Conservation (phyloP, 1,140 invertebrate species). For the Zaprionus taronus region DNA sequence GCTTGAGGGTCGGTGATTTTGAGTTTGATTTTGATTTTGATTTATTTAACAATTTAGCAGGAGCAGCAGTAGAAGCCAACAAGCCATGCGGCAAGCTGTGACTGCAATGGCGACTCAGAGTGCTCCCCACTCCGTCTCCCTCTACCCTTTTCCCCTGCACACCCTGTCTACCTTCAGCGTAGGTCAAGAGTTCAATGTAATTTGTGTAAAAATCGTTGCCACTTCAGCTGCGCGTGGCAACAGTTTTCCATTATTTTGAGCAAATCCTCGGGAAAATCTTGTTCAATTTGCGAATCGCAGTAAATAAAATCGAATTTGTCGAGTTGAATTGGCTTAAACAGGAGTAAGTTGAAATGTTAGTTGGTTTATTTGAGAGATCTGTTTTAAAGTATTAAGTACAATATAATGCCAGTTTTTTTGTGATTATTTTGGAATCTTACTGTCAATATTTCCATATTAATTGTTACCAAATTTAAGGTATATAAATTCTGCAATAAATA, state of each 20-base stretch:
- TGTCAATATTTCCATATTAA: too few species aligned
- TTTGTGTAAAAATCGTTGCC: slow-evolving; percentile 1
- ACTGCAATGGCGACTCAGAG: slow-evolving; percentile 18
- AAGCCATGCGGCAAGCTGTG: slow-evolving; percentile 62
- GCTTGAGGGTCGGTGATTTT: slow-evolving; percentile 41
- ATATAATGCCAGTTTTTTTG: too few species aligned
- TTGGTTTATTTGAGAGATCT: not conserved
- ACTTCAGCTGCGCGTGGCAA: not conserved
- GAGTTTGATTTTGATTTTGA: slow-evolving; percentile 64
- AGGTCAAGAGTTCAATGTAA: slow-evolving; percentile 9
- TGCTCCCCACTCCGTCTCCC: not conserved
- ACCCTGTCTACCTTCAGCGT: not conserved
- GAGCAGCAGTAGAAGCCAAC: slow-evolving; percentile 33
- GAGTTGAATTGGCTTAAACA: not conserved
- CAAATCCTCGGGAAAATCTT: not conserved
- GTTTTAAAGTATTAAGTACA: not conserved
- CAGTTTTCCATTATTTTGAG: slow-evolving; percentile 16
- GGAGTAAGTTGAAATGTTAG: not conserved
- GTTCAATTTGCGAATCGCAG: not conserved
- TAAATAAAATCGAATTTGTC: not conserved
- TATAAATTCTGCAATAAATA: not conserved
- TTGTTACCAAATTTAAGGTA: too few species aligned
- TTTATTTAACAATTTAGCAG: slow-evolving; percentile 81
- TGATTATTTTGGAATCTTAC: not conserved
- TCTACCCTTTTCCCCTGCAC: not conserved